These are phyloP conservation scores for Pterostichus madidus DNA, from an alignment of 2,888 invertebrate species.

Conservation along the genomic window DNA sequence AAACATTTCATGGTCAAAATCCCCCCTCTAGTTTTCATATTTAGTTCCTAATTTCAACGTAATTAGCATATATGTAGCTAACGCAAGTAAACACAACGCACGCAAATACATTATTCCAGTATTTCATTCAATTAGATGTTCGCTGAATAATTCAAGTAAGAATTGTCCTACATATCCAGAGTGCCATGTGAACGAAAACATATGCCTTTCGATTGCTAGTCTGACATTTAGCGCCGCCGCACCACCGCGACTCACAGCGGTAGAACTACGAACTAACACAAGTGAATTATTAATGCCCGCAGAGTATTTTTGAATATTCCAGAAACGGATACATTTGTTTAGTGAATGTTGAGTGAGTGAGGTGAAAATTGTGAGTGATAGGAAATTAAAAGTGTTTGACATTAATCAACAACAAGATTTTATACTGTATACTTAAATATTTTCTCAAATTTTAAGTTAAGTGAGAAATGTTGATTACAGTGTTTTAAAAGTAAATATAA, in stretches of 20 bases:
- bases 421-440: not conserved
- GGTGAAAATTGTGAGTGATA: constrained; percentile 1
- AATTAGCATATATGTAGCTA: not conserved
- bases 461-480: too few relatives aligned
- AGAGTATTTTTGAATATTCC: constrained; percentile 25
- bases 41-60: not conserved
- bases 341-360: not conserved
- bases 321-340: constrained; percentile 15
- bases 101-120: not conserved
- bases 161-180: constrained; percentile 50
- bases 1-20: not conserved
- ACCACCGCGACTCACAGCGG: not conserved
- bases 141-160: constrained; percentile 37
- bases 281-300: constrained; percentile 29
- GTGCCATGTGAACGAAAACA: constrained; percentile 41
- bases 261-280: constrained; percentile 7
- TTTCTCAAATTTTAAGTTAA: not conserved
- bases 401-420: not conserved
- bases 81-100: not conserved
- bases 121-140: constrained; percentile 25
- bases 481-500: too few relatives aligned
- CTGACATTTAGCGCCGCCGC: constrained; percentile 37
- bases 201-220: constrained; percentile 1
- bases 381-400: not conserved
- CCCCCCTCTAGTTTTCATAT: constrained; percentile 10